Evolutionary conservation across 2,888 invertebrate species (phyloP).

Genomic region (Teleiodes luculella): DNA sequence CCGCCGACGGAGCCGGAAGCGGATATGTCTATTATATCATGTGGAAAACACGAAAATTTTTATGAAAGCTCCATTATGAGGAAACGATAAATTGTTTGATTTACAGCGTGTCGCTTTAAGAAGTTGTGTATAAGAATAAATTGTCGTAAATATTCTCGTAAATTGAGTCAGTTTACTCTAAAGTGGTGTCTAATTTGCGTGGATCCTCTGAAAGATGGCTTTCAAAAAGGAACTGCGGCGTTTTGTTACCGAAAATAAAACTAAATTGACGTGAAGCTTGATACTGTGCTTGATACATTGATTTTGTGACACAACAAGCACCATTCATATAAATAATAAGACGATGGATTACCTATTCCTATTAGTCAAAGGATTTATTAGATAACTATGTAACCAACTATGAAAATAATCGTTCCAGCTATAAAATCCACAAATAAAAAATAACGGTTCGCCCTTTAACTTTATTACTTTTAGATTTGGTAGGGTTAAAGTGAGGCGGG

Average conservation of each 20-base stretch:
- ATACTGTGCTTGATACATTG: too few relatives aligned
- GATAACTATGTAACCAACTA: too few relatives aligned
- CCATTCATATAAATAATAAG: too few relatives aligned
- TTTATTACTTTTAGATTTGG: too few relatives aligned
- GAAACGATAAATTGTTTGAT: constrained; percentile 61
- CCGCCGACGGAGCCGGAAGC: constrained; percentile 57
- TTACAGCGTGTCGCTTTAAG: constrained; percentile 33
- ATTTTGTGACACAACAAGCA: too few relatives aligned
- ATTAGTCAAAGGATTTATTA: too few relatives aligned
- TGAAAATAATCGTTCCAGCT: too few relatives aligned
- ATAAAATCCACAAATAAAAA: too few relatives aligned
- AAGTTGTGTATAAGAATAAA: constrained; percentile 13
- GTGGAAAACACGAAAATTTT: constrained; percentile 55
- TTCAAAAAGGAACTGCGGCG: too few relatives aligned
- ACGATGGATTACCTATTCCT: too few relatives aligned
- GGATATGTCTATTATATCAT: constrained; percentile 70
- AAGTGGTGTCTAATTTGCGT: constrained; percentile 6
- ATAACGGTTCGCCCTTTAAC: too few relatives aligned
- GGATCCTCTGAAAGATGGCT: not conserved
- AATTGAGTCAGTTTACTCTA: constrained; percentile 5
- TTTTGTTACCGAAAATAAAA: not conserved
- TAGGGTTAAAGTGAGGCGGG: too few relatives aligned
- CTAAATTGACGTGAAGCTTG: not conserved
- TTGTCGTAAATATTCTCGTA: not conserved
- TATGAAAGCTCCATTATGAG: constrained; percentile 57